Base-by-base conservation (phyloP, 2,888 invertebrate species). In the Neoascia interrupta region DNA sequence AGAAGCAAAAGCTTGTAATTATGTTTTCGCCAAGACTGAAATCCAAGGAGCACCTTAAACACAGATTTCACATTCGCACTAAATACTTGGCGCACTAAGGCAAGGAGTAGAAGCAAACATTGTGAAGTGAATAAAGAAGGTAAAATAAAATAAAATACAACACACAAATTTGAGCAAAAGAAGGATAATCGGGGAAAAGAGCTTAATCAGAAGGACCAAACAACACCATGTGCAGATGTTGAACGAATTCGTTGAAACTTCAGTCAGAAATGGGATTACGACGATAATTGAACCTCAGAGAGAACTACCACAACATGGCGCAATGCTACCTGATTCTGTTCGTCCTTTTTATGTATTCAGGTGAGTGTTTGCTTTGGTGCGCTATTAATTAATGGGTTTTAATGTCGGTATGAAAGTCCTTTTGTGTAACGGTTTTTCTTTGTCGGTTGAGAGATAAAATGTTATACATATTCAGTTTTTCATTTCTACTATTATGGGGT, bases 181-280 rank as follows among this genome's bases (percentile, higher is more conserved):
- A 31, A 64, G 18, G 15, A 47, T 5, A 43, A n/a, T 1, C 6
- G 8, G n/a, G n/a, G 23, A 51, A 31, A 43, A 13, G 11, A 21
- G 49, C 13, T 5, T 15, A 15, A 18, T 31, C 16, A 13, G 37
- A 79, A 53, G 10, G 43, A 45, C 28, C 23, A 68, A 66, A 16
- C 34, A 53, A 64, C 58, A 79, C 31, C 36, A 79, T 79, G 79
- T 66, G 66, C 79, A 79, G 61, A 73, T 79, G 79, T 47, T 79
- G 56, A 79, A 61, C 43, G 37, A 18, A 79, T 72, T 72, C 54
- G 54, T 37, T 49, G 31, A 23, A 61, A 51, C 49, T 73, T 68
- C 54, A 73, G 66, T 51, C 60, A 68, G 79, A 79, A 73, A 79
- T 79, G 79, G 79, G 73, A 79, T 79, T 79, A 79, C 79, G 73